Conservation (phyloP, 2,797 vertebrate species). For the Spinus olivaceus region DNA sequence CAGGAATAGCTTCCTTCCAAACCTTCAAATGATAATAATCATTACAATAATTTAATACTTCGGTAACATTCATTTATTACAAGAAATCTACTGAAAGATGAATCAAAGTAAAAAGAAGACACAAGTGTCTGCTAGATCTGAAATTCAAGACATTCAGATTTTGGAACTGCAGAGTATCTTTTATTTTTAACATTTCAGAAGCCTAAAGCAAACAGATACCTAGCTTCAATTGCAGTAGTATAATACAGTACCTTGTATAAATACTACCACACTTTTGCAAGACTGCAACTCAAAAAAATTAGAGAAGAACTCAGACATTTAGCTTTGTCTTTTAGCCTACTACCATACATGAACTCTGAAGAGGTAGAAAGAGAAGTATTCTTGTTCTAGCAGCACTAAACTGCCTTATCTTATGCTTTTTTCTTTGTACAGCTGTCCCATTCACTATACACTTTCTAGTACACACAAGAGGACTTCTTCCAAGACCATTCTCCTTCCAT, state of each 20-base stretch:
- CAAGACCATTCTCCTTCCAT: background rate
- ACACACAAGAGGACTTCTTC: background rate
- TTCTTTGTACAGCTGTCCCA: fast-evolving
- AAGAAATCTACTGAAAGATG: background rate
- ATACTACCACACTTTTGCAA: background rate
- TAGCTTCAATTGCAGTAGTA: background rate
- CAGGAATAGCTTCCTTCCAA: background rate
- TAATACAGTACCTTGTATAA: background rate
- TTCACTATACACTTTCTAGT: background rate
- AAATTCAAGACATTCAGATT: background rate
- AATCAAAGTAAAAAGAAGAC: background rate
- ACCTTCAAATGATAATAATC: background rate
- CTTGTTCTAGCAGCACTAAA: background rate
- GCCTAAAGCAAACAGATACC: background rate
- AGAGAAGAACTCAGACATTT: background rate
- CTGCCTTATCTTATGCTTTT: background rate
- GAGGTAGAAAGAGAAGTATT: background rate
- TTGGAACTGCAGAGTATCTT: background rate
- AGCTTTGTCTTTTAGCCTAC: background rate
- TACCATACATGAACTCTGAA: background rate
- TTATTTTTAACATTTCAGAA: background rate
- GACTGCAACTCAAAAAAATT: background rate
- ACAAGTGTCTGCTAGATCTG: background rate
- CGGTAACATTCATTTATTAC: background rate
- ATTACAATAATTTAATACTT: background rate